Evolutionary conservation across 2,797 vertebrate species (phyloP).

Genomic region (Crax fasciolata): DNA sequence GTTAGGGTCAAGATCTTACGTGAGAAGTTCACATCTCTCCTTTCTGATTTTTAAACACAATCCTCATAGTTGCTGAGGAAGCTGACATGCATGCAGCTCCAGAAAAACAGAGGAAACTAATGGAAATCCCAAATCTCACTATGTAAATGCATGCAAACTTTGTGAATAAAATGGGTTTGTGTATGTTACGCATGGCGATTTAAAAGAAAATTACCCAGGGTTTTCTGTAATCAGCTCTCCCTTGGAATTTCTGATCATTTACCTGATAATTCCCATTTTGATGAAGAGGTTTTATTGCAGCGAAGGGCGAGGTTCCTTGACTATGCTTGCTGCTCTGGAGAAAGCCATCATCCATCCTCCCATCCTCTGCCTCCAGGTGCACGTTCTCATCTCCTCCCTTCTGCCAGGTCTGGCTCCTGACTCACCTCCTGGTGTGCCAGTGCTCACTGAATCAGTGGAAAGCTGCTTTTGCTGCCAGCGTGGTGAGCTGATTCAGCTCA

Average conservation of each 20-base stretch:
- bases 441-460: background rate
- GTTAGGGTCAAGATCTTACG: background rate
- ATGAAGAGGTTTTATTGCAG: constrained; percentile 21
- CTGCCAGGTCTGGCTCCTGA: background rate
- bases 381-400: background rate
- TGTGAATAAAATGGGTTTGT: background rate
- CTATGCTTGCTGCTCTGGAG: background rate
- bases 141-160: background rate
- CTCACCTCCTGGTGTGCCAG: background rate
- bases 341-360: background rate
- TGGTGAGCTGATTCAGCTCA: background rate
- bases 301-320: background rate
- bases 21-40: constrained; percentile 36
- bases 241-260: background rate
- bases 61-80: constrained; percentile 35
- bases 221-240: background rate
- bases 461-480: background rate
- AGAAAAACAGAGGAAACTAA: background rate
- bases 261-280: constrained; percentile 8
- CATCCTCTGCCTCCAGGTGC: constrained; percentile 1
- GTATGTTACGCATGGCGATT: background rate
- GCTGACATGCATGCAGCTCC: background rate
- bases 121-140: background rate
- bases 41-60: background rate
- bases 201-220: background rate